Conservation (phyloP, 2,888 invertebrate genomes). For the Bombylius major region DNA sequence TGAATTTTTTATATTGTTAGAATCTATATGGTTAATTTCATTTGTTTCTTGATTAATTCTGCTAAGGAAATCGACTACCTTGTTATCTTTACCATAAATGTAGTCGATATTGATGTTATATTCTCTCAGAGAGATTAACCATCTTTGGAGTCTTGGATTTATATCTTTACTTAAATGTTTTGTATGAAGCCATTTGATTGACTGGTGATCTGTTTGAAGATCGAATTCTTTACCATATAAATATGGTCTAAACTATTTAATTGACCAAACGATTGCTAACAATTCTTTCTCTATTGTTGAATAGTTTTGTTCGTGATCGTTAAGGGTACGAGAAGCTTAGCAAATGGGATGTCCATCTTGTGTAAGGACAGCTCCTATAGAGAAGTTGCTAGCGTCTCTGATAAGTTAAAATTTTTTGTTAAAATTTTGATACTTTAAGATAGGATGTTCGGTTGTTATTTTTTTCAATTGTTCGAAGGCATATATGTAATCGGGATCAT, state of each 20-base stretch:
- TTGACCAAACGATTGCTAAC: not conserved
- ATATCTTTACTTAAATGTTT: not conserved
- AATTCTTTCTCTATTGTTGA: conserved; percentile 1
- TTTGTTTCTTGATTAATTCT: not conserved
- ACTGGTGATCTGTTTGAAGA: not conserved
- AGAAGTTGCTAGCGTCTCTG: not conserved
- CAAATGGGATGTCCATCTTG: not conserved
- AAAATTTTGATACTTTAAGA: not conserved
- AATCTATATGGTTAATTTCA: too few relatives aligned
- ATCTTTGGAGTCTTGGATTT: not conserved
- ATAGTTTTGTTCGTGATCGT: conserved; percentile 1
- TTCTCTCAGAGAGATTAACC: not conserved
- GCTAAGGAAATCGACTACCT: not conserved
- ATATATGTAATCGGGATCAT: not conserved
- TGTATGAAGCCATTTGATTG: not conserved
- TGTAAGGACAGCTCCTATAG: not conserved
- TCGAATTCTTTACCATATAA: conserved; percentile 1
- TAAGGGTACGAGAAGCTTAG: conserved; percentile 1
- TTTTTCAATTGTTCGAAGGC: not conserved
- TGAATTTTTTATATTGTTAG: too few relatives aligned
- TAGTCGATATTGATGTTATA: not conserved
- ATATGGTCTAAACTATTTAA: not conserved
- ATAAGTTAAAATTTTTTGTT: not conserved
- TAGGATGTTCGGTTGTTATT: not conserved
- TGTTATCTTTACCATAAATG: not conserved